phyloP scores from a whole-genome alignment of 2,888 invertebrate genomes.

The Sturmia bella region DNA sequence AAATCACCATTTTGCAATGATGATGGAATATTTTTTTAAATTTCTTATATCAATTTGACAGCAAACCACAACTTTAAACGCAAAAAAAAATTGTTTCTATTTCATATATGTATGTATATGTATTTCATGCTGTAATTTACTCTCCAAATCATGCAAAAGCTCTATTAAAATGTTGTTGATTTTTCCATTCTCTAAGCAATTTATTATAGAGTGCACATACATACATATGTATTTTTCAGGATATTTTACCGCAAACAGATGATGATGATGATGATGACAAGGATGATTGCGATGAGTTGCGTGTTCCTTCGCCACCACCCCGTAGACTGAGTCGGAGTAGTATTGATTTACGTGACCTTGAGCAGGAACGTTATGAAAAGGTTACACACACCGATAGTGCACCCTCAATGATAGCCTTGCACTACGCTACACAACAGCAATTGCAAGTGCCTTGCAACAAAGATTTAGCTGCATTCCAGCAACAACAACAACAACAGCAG shows the following conservation, averaged over 20 bases:
- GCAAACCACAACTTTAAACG: no score
- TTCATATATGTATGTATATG: no score
- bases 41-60: no score
- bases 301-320: conserved; percentile 82
- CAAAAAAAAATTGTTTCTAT: no score
- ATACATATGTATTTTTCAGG: conserved; percentile 71
- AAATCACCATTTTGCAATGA: no score
- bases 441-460: conserved; percentile 72
- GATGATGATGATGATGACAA: conserved; percentile 79
- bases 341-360: conserved; percentile 82
- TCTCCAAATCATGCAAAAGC: conserved; percentile 26
- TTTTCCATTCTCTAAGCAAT: conserved; percentile 34
- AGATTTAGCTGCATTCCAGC: conserved; percentile 69
- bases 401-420: conserved; percentile 81
- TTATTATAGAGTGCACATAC: conserved; percentile 21
- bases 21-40: no score
- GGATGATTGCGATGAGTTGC: conserved; percentile 81
- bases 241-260: conserved; percentile 78
- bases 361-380: conserved; percentile 82
- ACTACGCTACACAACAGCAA: conserved; percentile 75
- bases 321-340: conserved; percentile 82
- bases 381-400: conserved; percentile 82
- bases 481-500: conserved; percentile 74
- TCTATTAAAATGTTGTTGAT: conserved; percentile 10
- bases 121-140: conserved; percentile 15